Conservation (phyloP, 2,797 vertebrate genomes). For the Eupleurogrammus muticus region DNA sequence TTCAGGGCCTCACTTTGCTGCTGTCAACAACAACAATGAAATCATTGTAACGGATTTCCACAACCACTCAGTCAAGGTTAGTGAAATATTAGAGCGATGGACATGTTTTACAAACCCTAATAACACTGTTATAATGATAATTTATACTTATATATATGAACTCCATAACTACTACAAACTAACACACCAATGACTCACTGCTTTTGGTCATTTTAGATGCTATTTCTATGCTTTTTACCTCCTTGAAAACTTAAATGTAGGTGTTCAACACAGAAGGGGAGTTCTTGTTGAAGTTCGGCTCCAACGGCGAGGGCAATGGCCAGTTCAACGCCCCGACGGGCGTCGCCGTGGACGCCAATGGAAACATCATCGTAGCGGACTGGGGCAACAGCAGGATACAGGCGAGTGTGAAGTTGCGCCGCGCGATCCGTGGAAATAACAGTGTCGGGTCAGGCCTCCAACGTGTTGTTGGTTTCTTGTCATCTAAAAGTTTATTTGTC, state of each 20-base stretch:
- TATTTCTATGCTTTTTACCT: neutral
- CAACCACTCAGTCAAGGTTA: conserved; percentile 99
- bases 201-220: neutral
- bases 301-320: conserved; percentile 97
- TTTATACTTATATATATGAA: no score
- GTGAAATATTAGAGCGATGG: neutral
- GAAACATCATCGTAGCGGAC: conserved; percentile 98
- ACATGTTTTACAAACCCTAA: neutral
- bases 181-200: neutral
- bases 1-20: conserved; percentile 97
- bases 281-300: conserved; percentile 97
- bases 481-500: no score
- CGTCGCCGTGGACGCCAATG: conserved; percentile 96
- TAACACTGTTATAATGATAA: no score
- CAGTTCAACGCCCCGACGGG: conserved; percentile 99
- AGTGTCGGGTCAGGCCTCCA: no score
- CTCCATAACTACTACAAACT: no score
- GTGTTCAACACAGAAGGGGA: conserved; percentile 98
- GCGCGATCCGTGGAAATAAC: neutral
- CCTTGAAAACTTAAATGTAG: conserved; percentile 72
- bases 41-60: conserved; percentile 99
- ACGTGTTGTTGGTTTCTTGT: no score
- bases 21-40: conserved; percentile 99
- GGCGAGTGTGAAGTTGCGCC: conserved; percentile 74
- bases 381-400: conserved; percentile 99